These are phyloP conservation scores for Oxyteleia sp. DNA, from an alignment of 2,888 invertebrate genomes.

Conservation along the genomic window DNA sequence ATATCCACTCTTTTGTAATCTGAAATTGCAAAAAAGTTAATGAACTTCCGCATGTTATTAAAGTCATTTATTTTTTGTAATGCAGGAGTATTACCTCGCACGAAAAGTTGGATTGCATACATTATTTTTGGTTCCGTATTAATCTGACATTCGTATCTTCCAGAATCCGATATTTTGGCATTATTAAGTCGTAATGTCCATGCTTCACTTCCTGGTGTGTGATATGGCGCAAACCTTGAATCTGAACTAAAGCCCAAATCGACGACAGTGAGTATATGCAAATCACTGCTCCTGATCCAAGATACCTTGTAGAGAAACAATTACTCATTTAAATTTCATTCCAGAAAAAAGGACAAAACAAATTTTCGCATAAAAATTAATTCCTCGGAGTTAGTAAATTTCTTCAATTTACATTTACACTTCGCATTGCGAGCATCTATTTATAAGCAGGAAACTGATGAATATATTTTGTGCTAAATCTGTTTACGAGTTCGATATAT, in stretches of 20 bases:
- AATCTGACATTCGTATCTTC: slow-evolving; percentile 92
- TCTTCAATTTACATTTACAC: too few species aligned
- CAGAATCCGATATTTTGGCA: slow-evolving; percentile 90
- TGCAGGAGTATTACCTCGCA: slow-evolving; percentile 88
- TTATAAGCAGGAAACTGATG: too few species aligned
- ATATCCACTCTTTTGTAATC: slow-evolving; percentile 85
- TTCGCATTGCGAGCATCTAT: too few species aligned
- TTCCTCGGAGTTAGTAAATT: too few species aligned
- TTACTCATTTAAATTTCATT: slow-evolving; percentile 6
- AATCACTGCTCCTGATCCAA: slow-evolving; percentile 92
- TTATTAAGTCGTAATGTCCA: slow-evolving; percentile 90
- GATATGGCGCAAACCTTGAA: slow-evolving; percentile 90
- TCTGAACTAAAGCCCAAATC: slow-evolving; percentile 91
- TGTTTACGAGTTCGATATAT: too few species aligned
- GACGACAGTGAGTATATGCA: slow-evolving; percentile 91
- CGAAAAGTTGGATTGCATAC: slow-evolving; percentile 90
- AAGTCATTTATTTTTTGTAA: slow-evolving; percentile 18
- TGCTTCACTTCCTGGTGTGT: slow-evolving; percentile 88
- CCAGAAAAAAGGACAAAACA: too few species aligned
- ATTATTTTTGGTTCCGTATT: slow-evolving; percentile 93
- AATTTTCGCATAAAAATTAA: too few species aligned
- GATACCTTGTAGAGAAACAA: too few species aligned
- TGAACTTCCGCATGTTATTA: too few species aligned
- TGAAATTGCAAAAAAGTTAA: too few species aligned
- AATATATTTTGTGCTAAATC: too few species aligned